These are phyloP conservation scores for Pandemis cinnamomeana DNA, from an alignment of 2,888 invertebrate genomes.

Conservation along the genomic window DNA sequence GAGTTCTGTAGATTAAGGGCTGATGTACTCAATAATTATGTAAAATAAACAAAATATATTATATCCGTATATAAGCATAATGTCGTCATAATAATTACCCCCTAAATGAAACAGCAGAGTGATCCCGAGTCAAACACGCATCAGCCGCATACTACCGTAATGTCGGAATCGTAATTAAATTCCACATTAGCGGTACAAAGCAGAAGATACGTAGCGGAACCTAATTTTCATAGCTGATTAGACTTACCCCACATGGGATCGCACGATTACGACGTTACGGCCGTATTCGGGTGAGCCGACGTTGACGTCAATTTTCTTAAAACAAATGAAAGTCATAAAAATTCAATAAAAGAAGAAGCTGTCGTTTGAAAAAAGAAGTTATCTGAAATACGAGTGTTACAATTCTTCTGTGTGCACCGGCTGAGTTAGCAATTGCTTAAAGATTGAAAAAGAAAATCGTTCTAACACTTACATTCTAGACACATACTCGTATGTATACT, in stretches of 20 bases:
- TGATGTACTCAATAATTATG: too few relatives aligned
- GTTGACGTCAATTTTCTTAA: neutral
- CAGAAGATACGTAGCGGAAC: slow-evolving; percentile 79
- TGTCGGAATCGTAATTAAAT: slow-evolving; percentile 83
- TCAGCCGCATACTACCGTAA: slow-evolving; percentile 63
- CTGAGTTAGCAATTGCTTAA: too few relatives aligned
- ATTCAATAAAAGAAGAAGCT: too few relatives aligned
- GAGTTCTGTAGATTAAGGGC: too few relatives aligned
- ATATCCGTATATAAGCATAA: too few relatives aligned
- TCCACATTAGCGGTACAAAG: slow-evolving; percentile 79
- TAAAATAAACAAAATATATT: too few relatives aligned
- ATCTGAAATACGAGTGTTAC: too few relatives aligned
- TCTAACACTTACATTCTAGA: too few relatives aligned
- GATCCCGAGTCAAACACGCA: slow-evolving; percentile 52
- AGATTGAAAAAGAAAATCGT: too few relatives aligned
- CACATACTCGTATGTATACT: too few relatives aligned
- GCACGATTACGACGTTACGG: slow-evolving; percentile 63
- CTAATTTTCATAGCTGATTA: slow-evolving; percentile 85
- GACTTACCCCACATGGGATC: slow-evolving; percentile 79
- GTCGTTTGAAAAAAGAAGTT: too few relatives aligned
- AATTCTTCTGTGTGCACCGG: too few relatives aligned
- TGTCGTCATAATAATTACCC: slow-evolving; percentile 10
- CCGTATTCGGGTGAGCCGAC: slow-evolving; percentile 53
- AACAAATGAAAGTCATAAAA: neutral
- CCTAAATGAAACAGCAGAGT: slow-evolving; percentile 72